Percentiles rank a stretch among this genome's conserved stretches.
phyloP scores from a whole-genome alignment of 2,113 vertebrate species.

The Lota lota region DNA sequence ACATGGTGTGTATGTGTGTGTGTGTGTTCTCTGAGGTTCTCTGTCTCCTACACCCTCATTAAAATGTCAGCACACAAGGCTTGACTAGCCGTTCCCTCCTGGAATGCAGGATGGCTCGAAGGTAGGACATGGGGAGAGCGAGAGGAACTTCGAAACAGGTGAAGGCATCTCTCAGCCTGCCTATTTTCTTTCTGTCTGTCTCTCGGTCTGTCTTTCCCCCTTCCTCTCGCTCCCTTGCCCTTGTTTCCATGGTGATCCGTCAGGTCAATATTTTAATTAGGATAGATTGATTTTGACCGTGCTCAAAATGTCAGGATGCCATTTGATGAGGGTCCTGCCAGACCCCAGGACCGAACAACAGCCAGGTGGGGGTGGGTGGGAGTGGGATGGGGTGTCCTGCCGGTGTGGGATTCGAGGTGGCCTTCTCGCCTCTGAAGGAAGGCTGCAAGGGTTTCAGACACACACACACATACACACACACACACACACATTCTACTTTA shows the following conservation, averaged over 20 bases:
- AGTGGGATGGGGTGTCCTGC: background rate
- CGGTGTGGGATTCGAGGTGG: too few species aligned
- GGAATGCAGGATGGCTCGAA: slow-evolving; percentile 56
- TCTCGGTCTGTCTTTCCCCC: slow-evolving; percentile 1
- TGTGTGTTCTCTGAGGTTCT: slow-evolving; percentile 37
- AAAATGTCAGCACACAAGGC: slow-evolving; percentile 60
- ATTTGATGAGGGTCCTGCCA: slow-evolving; percentile 42
- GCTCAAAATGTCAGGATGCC: slow-evolving; percentile 70
- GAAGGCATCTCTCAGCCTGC: background rate
- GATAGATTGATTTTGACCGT: slow-evolving; percentile 61
- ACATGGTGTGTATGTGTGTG: background rate
- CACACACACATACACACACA: too few species aligned
- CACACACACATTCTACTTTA: slow-evolving; percentile 16
- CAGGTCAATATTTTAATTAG: slow-evolving; percentile 66
- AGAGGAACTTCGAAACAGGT: background rate
- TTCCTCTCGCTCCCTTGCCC: background rate
- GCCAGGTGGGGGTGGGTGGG: slow-evolving; percentile 6
- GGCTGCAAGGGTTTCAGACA: too few species aligned
- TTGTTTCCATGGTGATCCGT: slow-evolving; percentile 54
- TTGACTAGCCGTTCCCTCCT: slow-evolving; percentile 57
- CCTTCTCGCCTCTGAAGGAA: too few species aligned
- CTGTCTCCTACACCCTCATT: slow-evolving; percentile 59
- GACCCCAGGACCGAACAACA: slow-evolving; percentile 18
- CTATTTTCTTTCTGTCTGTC: background rate
- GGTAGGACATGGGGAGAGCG: slow-evolving; percentile 7